Conservation (phyloP, 2,888 invertebrate species). For the Synergus umbraculus region DNA sequence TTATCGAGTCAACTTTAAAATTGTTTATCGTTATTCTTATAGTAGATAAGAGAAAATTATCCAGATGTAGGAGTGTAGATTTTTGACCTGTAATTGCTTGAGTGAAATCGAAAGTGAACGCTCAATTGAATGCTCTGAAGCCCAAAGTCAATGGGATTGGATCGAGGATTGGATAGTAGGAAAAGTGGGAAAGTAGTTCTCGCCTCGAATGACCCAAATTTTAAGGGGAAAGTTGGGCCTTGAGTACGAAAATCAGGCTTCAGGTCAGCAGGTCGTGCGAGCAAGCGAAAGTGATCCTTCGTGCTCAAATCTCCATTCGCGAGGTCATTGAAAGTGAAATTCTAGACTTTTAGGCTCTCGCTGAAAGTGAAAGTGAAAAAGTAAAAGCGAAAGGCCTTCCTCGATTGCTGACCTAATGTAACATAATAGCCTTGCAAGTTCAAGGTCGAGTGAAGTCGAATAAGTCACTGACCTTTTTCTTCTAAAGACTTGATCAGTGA, state of each 20-base stretch:
- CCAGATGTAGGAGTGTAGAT: neutral
- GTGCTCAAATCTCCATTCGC: constrained; percentile 41
- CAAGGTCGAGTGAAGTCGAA: neutral
- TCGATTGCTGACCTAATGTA: constrained; percentile 45
- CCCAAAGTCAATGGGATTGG: neutral
- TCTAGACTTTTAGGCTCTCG: constrained; percentile 47
- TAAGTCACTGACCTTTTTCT: neutral
- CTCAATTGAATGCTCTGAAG: neutral
- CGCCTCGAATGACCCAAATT: constrained; percentile 42
- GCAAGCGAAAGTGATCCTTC: constrained; percentile 59
- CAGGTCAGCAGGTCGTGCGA: constrained; percentile 59
- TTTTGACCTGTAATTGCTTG: neutral
- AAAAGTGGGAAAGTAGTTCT: constrained; percentile 45
- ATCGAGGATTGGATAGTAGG: neutral
- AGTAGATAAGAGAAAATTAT: neutral
- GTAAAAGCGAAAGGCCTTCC: constrained; percentile 27
- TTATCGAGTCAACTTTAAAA: no score
- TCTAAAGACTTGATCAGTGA: neutral
- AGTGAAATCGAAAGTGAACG: constrained; percentile 36
- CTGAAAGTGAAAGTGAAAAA: constrained; percentile 56
- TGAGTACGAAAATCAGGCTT: constrained; percentile 55
- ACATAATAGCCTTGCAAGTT: constrained; percentile 18
- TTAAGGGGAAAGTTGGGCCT: constrained; percentile 58
- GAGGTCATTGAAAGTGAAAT: constrained; percentile 57
- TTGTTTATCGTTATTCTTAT: no score